Conservation (phyloP, 2,797 vertebrate genomes). For the Myotis pilosus region DNA sequence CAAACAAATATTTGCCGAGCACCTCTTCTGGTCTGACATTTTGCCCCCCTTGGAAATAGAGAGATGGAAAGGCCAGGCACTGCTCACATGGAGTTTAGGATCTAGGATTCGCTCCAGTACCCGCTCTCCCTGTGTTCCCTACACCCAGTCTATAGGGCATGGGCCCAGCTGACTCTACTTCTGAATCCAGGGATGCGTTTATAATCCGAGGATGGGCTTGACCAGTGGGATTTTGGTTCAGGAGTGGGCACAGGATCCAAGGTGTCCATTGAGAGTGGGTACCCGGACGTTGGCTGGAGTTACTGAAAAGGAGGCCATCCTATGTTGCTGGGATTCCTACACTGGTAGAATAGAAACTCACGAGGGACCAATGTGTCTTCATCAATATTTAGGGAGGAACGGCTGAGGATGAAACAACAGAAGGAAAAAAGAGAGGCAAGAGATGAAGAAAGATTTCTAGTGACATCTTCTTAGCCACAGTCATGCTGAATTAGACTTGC, state of each 20-base stretch:
- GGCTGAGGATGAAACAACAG: background rate
- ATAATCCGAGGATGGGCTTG: background rate
- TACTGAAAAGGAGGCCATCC: background rate
- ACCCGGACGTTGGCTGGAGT: background rate
- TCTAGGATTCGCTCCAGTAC: background rate
- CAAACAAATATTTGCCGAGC: background rate
- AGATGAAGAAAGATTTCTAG: background rate
- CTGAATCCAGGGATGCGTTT: background rate
- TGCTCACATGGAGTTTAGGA: background rate
- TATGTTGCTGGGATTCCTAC: background rate
- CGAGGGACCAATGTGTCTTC: background rate
- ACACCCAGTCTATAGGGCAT: accelerated
- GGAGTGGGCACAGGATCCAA: background rate
- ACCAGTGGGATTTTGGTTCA: background rate
- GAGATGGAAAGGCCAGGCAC: background rate
- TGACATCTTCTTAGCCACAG: background rate
- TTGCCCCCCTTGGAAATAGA: background rate
- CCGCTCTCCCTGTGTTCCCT: background rate
- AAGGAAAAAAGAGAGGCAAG: background rate
- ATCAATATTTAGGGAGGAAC: background rate
- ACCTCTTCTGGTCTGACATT: background rate
- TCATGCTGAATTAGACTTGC: background rate
- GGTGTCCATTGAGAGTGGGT: accelerated
- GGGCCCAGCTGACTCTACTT: too few species aligned
- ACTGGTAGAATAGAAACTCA: background rate